Conservation (phyloP, 1,140 invertebrate species). For the Lepidurus arcticus region DNA sequence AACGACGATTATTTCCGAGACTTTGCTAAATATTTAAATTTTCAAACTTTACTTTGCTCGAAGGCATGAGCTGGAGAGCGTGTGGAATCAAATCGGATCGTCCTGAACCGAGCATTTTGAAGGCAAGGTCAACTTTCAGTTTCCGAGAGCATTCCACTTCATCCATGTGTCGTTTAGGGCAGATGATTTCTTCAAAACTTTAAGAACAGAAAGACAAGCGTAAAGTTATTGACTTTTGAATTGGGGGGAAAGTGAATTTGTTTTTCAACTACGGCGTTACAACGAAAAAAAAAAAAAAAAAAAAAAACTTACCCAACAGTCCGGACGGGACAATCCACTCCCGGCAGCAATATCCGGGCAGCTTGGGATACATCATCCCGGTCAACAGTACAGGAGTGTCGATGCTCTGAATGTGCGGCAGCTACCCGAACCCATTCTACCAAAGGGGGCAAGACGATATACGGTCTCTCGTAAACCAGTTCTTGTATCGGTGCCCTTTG, state of each 20-base stretch:
- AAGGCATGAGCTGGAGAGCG: constrained; percentile 65
- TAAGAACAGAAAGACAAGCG: not conserved
- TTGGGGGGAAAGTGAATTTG: not conserved
- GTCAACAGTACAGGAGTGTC: constrained; percentile 70
- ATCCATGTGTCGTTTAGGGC: constrained; percentile 47
- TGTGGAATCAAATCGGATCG: constrained; percentile 69
- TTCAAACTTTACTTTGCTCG: constrained; percentile 52
- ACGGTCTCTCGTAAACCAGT: constrained; percentile 76
- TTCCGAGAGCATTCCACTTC: constrained; percentile 54
- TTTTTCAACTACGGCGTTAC: not conserved
- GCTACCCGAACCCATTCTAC: constrained; percentile 81
- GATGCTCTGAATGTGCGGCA: constrained; percentile 70
- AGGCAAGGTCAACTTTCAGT: constrained; percentile 68
- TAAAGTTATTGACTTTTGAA: constrained; percentile 29
- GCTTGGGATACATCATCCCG: constrained; percentile 83
- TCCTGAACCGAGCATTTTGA: constrained; percentile 69
- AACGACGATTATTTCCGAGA: not conserved
- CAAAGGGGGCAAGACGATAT: constrained; percentile 76
- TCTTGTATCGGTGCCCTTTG: constrained; percentile 57
- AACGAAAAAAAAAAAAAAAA: constrained; percentile 20
- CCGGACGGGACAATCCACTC: constrained; percentile 78
- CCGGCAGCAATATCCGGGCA: constrained; percentile 72
- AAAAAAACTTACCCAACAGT: constrained; percentile 50
- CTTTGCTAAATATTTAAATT: not conserved
- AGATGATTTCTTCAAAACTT: constrained; percentile 50